Conservation (phyloP, 2,888 invertebrate species). For the Ypsolopha scabrella region DNA sequence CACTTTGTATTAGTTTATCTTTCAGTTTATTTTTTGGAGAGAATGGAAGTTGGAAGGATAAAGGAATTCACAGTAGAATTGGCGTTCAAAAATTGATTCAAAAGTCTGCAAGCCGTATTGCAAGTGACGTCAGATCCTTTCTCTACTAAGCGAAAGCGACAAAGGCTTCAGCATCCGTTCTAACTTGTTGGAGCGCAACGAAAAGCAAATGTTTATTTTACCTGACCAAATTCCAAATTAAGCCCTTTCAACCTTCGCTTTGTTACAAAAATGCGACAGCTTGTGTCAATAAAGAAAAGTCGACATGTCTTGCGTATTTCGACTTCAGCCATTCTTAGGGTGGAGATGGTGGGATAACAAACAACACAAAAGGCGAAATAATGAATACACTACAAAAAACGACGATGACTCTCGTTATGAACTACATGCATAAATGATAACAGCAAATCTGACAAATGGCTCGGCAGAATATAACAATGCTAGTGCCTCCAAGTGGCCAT, state of each 20-base stretch:
- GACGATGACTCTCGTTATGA: conserved; percentile 57
- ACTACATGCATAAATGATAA: conserved; percentile 67
- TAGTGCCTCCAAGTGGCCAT: conserved; percentile 66
- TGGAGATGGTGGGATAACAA: conserved; percentile 47
- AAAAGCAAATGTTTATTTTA: conserved; percentile 46
- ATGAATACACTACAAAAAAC: conserved; percentile 61
- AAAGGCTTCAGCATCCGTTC: conserved; percentile 18
- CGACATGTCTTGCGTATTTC: conserved; percentile 42
- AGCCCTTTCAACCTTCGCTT: conserved; percentile 39
- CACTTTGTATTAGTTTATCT: neutral
- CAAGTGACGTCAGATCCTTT: neutral
- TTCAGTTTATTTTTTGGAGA: too few species aligned
- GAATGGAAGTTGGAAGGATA: too few species aligned
- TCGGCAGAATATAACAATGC: conserved; percentile 68
- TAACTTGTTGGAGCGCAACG: conserved; percentile 32
- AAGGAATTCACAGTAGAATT: neutral
- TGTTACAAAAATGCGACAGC: conserved; percentile 47
- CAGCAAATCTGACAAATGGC: conserved; percentile 68
- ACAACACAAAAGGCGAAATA: conserved; percentile 60
- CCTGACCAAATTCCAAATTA: conserved; percentile 55
- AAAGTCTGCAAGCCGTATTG: neutral
- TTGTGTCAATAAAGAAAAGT: conserved; percentile 46
- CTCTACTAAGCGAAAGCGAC: conserved; percentile 9
- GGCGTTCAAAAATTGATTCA: neutral
- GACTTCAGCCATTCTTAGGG: conserved; percentile 37